These are phyloP conservation scores for Drosophila ohnishii DNA, from an alignment of 1,140 invertebrate genomes.

Conservation along the genomic window DNA sequence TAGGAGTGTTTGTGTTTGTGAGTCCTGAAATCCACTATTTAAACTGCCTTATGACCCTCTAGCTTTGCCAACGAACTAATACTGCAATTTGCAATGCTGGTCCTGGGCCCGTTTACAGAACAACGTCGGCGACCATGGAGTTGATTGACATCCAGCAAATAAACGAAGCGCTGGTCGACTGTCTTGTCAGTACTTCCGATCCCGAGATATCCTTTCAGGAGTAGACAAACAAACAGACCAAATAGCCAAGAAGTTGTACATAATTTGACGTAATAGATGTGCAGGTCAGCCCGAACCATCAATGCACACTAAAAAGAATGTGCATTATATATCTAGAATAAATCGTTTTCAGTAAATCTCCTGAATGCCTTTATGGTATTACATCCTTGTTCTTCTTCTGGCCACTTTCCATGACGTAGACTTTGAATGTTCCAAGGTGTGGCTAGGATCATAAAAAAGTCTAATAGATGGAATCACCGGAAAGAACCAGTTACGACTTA, in stretches of 20 bases:
- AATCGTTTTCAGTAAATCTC: background rate
- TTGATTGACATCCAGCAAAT: constrained; percentile 40
- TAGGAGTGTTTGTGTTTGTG: fast-evolving
- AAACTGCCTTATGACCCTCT: background rate
- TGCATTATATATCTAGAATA: background rate
- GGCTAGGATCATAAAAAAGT: constrained; percentile 52
- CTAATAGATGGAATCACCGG: constrained; percentile 54
- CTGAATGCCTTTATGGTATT: background rate
- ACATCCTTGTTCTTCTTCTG: background rate
- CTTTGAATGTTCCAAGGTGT: constrained; percentile 48
- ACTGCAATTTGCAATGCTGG: constrained; percentile 15
- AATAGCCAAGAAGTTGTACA: constrained; percentile 2
- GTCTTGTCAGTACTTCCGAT: constrained; percentile 25
- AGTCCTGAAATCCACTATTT: background rate
- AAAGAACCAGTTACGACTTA: constrained; percentile 46
- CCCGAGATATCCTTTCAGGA: background rate
- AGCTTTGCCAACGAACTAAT: constrained; percentile 33
- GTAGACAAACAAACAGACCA: background rate
- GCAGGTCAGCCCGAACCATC: background rate
- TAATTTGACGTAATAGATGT: background rate
- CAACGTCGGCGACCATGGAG: constrained; percentile 49
- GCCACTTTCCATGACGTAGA: constrained; percentile 46
- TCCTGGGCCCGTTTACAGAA: constrained; percentile 8
- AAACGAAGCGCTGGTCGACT: constrained; percentile 46
- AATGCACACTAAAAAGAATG: background rate